Evolutionary conservation across 1,140 invertebrate species (phyloP).

Genomic region (Tetramorium parvispinum): DNA sequence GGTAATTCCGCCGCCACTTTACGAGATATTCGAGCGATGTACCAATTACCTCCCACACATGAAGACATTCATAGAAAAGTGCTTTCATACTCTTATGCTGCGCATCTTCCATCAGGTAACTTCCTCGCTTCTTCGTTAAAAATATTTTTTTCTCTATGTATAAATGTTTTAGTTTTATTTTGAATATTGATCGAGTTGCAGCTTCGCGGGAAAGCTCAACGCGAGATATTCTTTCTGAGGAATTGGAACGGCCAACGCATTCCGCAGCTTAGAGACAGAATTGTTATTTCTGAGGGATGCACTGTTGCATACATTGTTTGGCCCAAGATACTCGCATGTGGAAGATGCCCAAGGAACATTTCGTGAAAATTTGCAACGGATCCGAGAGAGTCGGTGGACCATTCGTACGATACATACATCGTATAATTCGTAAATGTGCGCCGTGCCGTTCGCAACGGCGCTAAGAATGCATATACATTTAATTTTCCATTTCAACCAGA

Average conservation of each 20-base stretch:
- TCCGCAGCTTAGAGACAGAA: neutral
- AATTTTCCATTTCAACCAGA: constrained; percentile 18
- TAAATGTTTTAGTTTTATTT: constrained; percentile 7
- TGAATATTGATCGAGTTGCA: neutral
- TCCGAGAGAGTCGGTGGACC: constrained; percentile 40
- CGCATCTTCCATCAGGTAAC: neutral
- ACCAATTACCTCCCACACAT: constrained; percentile 8
- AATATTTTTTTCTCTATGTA: constrained; percentile 15
- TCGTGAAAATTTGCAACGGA: constrained; percentile 22
- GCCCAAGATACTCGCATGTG: neutral
- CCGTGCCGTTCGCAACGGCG: neutral
- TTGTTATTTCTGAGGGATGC: neutral
- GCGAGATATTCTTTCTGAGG: neutral
- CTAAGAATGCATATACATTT: constrained; percentile 5
- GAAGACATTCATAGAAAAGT: constrained; percentile 28
- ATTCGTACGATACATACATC: constrained; percentile 10
- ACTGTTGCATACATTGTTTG: neutral
- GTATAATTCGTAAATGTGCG: constrained; percentile 6
- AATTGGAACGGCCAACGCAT: neutral
- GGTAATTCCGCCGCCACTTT: constrained; percentile 9
- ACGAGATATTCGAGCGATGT: constrained; percentile 21
- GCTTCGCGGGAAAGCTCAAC: neutral
- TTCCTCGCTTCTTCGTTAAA: neutral
- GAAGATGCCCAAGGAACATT: constrained; percentile 24
- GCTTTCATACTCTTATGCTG: neutral